phyloP scores from a whole-genome alignment of 1,140 invertebrate species.

The Zophobas morio region DNA sequence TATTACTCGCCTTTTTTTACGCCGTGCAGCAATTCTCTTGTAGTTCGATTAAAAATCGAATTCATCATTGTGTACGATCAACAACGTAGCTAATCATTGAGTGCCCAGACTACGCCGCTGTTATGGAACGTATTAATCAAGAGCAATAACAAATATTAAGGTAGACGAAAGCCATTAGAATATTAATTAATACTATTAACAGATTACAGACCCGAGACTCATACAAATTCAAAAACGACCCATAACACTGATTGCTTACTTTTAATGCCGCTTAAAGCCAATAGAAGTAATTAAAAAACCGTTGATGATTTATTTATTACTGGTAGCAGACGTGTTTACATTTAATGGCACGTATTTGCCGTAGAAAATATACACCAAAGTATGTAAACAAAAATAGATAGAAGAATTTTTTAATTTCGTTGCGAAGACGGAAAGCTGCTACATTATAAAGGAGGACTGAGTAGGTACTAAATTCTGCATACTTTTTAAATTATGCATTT shows the following conservation, averaged over 20 bases:
- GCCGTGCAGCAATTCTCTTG: neutral
- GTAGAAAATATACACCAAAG: slow-evolving; percentile 1
- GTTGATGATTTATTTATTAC: slow-evolving; percentile 19
- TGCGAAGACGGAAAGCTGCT: no score
- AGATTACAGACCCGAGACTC: neutral
- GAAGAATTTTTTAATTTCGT: neutral
- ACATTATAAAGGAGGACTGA: no score
- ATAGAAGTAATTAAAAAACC: slow-evolving; percentile 39
- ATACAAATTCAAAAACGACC: neutral
- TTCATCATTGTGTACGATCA: neutral
- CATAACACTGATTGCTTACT: slow-evolving; percentile 2
- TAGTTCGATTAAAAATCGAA: slow-evolving; percentile 4
- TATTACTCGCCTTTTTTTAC: neutral
- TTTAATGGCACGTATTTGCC: neutral
- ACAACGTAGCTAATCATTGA: neutral
- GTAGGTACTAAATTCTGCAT: no score
- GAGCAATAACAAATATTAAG: slow-evolving; percentile 10
- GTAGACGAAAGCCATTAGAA: slow-evolving; percentile 21
- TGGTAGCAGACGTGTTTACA: slow-evolving; percentile 1
- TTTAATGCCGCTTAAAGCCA: slow-evolving; percentile 9
- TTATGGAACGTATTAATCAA: slow-evolving; percentile 6
- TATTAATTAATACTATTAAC: slow-evolving; percentile 32
- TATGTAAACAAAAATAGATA: neutral
- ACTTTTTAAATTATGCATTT: no score
- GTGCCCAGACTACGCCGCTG: neutral